These are phyloP conservation scores for Drosophila histrio DNA, from an alignment of 2,888 invertebrate species.

Conservation along the genomic window DNA sequence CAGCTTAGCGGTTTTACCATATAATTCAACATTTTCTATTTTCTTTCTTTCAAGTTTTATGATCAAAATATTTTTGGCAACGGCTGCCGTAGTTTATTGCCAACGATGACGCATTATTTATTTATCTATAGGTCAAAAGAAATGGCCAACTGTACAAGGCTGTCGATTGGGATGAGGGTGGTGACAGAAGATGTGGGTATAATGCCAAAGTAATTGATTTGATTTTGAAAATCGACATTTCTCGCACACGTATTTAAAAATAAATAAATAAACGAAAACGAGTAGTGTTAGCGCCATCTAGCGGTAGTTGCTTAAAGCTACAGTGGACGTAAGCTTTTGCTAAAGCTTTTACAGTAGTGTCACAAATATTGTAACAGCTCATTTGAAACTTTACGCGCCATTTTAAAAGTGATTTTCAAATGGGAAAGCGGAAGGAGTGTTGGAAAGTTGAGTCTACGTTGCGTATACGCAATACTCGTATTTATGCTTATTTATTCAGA, in stretches of 20 bases:
- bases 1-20: constrained; percentile 22
- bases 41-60: constrained; percentile 42
- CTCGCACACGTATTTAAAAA: neutral
- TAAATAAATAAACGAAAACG: neutral
- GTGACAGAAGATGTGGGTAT: neutral
- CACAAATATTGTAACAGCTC: constrained; percentile 10
- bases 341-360: constrained; percentile 60
- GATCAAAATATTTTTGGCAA: constrained; percentile 44
- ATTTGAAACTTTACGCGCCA: neutral
- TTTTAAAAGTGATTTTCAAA: neutral
- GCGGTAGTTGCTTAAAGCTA: neutral
- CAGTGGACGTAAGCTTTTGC: constrained; percentile 32
- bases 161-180: neutral
- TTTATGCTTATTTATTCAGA: neutral
- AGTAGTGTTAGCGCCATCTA: constrained; percentile 37
- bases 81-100: constrained; percentile 32
- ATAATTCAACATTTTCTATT: constrained; percentile 37
- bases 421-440: no score
- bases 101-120: constrained; percentile 61
- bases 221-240: constrained; percentile 9
- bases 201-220: constrained; percentile 23
- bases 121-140: constrained; percentile 31
- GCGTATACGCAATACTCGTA: neutral
- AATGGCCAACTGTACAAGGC: neutral
- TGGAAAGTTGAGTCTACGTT: neutral